Evolutionary conservation across 2,888 invertebrate genomes (phyloP).

Genomic region (Limenitis camilla): DNA sequence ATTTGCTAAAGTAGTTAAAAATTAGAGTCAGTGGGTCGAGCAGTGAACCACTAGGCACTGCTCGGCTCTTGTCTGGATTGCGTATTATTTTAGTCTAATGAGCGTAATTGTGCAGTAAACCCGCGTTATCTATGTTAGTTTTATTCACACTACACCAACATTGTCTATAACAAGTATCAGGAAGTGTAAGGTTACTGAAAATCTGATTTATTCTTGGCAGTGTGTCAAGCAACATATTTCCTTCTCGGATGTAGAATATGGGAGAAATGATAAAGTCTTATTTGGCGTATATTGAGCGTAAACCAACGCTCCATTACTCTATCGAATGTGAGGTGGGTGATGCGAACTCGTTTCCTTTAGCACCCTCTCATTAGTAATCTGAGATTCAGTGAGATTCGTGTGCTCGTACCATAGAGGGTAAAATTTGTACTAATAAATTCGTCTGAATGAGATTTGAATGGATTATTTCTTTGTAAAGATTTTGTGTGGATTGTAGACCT

Average conservation of each 20-base stretch:
- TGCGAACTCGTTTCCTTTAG: conserved; percentile 20
- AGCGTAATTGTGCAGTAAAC: no score
- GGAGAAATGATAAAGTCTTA: conserved; percentile 55
- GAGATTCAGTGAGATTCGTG: conserved; percentile 13
- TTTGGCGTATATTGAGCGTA: conserved; percentile 54
- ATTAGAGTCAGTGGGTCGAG: no score
- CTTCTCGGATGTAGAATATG: conserved; percentile 52
- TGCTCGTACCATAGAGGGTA: conserved; percentile 13
- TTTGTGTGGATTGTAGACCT: no score
- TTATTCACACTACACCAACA: conserved; percentile 18
- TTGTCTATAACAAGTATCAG: conserved; percentile 19
- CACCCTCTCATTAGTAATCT: conserved; percentile 24
- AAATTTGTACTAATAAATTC: conserved; percentile 17
- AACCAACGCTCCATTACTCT: conserved; percentile 37
- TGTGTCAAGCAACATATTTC: conserved; percentile 59
- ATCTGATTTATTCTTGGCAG: conserved; percentile 66
- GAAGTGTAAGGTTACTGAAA: conserved; percentile 29
- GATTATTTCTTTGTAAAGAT: neutral
- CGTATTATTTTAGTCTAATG: no score
- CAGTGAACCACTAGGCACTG: no score
- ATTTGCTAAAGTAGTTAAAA: no score
- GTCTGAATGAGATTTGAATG: neutral
- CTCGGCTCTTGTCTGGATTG: no score
- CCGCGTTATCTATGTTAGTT: conserved; percentile 19
- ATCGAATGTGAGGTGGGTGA: conserved; percentile 28